Evolutionary conservation across 2,888 invertebrate genomes (phyloP).

Genomic region (Capitulum mitella): DNA sequence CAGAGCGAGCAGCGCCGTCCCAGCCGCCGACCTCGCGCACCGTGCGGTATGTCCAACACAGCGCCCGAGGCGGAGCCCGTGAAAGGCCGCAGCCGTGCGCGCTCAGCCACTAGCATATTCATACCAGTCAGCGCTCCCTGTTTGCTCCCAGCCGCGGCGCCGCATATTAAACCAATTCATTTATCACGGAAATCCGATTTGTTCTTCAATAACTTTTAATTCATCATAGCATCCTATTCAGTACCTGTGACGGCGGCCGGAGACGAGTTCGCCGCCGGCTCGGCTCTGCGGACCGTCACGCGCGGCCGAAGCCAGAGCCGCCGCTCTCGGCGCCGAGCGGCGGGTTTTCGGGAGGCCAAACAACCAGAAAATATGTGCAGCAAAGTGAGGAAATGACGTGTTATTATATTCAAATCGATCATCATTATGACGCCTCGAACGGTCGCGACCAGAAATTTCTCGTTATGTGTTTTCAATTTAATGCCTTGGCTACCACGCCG

Average conservation of each 20-base stretch:
- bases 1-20: too few relatives aligned
- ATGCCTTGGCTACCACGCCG: not conserved
- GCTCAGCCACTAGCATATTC: not conserved
- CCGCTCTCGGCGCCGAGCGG: not conserved
- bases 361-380: slow-evolving; percentile 12
- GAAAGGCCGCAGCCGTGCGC: not conserved
- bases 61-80: not conserved
- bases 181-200: slow-evolving; percentile 15
- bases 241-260: not conserved
- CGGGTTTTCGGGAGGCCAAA: not conserved
- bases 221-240: slow-evolving; percentile 17
- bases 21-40: too few relatives aligned
- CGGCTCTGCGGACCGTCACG: not conserved
- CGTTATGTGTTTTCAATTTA: slow-evolving; percentile 19
- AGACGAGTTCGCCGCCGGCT: not conserved
- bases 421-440: not conserved
- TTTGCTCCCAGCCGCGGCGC: not conserved
- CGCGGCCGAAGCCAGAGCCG: not conserved
- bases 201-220: slow-evolving; percentile 19
- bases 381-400: slow-evolving; percentile 16
- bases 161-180: slow-evolving; percentile 8
- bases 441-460: not conserved
- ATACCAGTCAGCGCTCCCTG: not conserved
- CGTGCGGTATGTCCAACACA: too few relatives aligned
- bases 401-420: not conserved